Conservation (phyloP, 2,797 vertebrate species). For the Pygocentrus nattereri region DNA sequence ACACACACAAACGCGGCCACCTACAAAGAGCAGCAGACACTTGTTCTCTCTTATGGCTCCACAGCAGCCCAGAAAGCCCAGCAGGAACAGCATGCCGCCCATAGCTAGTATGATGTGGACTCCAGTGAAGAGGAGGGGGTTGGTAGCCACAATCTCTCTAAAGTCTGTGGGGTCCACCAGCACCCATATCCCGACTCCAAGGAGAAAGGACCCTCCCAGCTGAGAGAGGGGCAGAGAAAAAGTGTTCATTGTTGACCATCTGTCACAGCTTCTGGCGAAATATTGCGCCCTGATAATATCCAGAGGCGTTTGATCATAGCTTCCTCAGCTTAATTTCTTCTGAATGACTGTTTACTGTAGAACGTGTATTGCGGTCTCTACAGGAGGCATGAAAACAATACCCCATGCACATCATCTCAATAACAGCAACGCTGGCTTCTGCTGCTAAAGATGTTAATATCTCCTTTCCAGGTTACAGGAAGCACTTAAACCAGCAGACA, state of each 20-base stretch:
- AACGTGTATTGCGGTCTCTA: too few relatives aligned
- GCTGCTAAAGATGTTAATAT: background rate
- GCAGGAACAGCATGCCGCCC: constrained; percentile 94
- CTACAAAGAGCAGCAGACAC: constrained; percentile 95
- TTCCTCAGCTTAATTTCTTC: background rate
- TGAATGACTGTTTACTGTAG: background rate
- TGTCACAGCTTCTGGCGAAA: constrained; percentile 45
- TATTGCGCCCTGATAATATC: background rate
- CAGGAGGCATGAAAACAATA: too few relatives aligned
- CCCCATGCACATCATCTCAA: background rate
- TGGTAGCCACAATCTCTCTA: constrained; percentile 92
- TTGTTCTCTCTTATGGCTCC: constrained; percentile 96
- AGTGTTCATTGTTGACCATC: constrained; percentile 5
- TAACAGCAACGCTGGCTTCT: background rate
- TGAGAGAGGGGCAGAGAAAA: constrained; percentile 63
- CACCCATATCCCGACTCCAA: constrained; percentile 94
- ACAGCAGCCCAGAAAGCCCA: constrained; percentile 95
- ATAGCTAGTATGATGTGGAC: constrained; percentile 93
- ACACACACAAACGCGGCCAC: constrained; percentile 66
- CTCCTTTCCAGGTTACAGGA: background rate
- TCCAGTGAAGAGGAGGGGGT: constrained; percentile 91
- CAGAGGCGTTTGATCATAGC: background rate
- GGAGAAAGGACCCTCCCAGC: constrained; percentile 93
- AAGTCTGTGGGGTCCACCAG: constrained; percentile 94
- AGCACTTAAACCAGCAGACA: too few relatives aligned